These are phyloP conservation scores for Drosophila pseudoananassae DNA, from an alignment of 1,140 invertebrate genomes.

Conservation along the genomic window DNA sequence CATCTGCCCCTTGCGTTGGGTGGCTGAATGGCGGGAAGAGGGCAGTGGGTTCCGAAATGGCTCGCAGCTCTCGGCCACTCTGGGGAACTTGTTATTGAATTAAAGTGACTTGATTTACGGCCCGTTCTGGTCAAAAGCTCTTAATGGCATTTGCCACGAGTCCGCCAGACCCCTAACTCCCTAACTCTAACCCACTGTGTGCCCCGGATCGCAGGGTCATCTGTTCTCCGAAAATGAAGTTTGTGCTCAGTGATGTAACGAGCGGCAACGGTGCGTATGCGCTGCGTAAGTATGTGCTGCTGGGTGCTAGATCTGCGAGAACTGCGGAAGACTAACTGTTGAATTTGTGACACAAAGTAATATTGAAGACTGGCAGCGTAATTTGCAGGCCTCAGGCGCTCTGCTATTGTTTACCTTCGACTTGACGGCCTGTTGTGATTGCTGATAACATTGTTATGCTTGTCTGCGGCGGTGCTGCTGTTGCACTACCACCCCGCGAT, in stretches of 20 bases:
- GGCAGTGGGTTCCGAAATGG: not conserved
- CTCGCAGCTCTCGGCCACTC: conserved; percentile 26
- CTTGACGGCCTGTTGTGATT: conserved; percentile 13
- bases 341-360: not conserved
- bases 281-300: conserved; percentile 33
- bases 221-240: conserved; percentile 34
- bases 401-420: not conserved
- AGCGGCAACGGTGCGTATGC: conserved; percentile 34
- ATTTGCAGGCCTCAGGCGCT: not conserved
- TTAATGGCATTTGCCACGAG: conserved; percentile 48
- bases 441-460: conserved; percentile 34
- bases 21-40: not conserved
- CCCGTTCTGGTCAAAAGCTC: conserved; percentile 50
- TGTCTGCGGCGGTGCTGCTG: conserved; percentile 4
- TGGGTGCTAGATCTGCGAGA: not conserved
- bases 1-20: conserved; percentile 31
- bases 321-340: no score
- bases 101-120: conserved; percentile 53
- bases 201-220: conserved; percentile 7
- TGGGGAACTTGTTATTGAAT: conserved; percentile 52
- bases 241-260: conserved; percentile 25
- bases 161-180: conserved; percentile 9
- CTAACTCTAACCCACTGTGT: conserved; percentile 2
- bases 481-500: not conserved
- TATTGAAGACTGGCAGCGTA: not conserved